These are phyloP conservation scores for Diaperis boleti DNA, from an alignment of 2,888 invertebrate species.

Conservation along the genomic window DNA sequence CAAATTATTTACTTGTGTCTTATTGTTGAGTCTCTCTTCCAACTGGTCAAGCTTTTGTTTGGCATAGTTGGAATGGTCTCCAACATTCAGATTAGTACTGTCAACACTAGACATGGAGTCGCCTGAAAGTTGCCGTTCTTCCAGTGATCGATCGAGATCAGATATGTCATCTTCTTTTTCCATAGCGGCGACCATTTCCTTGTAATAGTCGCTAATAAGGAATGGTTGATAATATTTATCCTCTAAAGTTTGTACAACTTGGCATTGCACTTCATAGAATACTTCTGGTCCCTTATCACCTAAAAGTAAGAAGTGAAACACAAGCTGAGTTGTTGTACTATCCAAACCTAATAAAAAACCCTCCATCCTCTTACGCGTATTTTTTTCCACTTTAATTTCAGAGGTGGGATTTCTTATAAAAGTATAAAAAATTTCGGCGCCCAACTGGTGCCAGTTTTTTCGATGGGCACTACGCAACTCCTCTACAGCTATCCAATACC, in stretches of 20 bases:
- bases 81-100: conserved; percentile 73
- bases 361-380: conserved; percentile 86
- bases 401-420: conserved; percentile 86
- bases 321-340: too few relatives aligned
- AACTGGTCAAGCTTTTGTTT: conserved; percentile 84
- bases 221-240: conserved; percentile 92
- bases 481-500: conserved; percentile 89
- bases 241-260: conserved; percentile 82
- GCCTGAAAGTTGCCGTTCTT: conserved; percentile 71
- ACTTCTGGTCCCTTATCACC: conserved; percentile 91
- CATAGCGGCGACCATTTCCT: conserved; percentile 76
- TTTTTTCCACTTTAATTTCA: conserved; percentile 85
- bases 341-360: conserved; percentile 78
- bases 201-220: conserved; percentile 87
- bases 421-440: conserved; percentile 92
- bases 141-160: conserved; percentile 64
- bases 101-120: conserved; percentile 70
- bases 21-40: conserved; percentile 87
- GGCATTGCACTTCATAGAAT: conserved; percentile 88
- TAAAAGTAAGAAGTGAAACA: too few relatives aligned
- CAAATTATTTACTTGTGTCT: conserved; percentile 74
- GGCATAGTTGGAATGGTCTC: conserved; percentile 86
- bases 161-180: conserved; percentile 70
- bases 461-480: conserved; percentile 83
- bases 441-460: conserved; percentile 85